A percentile compares a stretch with the other conserved stretches of the same genome.
These are phyloP conservation scores for Drosophila ficusphila DNA, from an alignment of 1,140 invertebrate genomes.

Conservation along the genomic window DNA sequence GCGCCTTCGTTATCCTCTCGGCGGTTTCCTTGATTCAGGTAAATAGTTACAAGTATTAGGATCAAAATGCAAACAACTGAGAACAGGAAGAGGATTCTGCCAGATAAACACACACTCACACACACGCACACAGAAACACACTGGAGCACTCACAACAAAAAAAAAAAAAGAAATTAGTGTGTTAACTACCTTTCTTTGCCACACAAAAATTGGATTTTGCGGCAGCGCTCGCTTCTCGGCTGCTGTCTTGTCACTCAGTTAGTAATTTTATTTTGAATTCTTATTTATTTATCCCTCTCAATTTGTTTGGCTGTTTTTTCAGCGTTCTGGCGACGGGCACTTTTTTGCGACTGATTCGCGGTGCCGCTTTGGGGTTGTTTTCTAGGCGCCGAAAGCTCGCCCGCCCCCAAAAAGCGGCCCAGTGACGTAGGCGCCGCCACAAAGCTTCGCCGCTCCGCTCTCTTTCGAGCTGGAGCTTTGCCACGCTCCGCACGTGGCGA, in stretches of 20 bases:
- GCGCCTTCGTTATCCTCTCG: slow-evolving; percentile 13
- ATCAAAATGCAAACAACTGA: slow-evolving; percentile 26
- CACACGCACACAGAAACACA: not conserved
- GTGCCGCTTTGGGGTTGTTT: slow-evolving; percentile 79
- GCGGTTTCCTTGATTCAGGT: slow-evolving; percentile 24
- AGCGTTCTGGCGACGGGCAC: slow-evolving; percentile 77
- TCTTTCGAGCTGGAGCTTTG: slow-evolving; percentile 30
- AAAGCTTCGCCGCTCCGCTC: slow-evolving; percentile 22
- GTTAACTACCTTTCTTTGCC: slow-evolving; percentile 3
- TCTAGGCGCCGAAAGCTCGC: slow-evolving; percentile 72
- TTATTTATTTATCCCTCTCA: slow-evolving; percentile 30
- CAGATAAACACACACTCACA: slow-evolving; percentile 10
- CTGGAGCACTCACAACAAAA: slow-evolving; percentile 14
- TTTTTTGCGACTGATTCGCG: slow-evolving; percentile 82
- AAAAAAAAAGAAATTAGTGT: slow-evolving; percentile 7
- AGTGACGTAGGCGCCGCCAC: slow-evolving; percentile 52
- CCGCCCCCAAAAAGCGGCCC: slow-evolving; percentile 38
- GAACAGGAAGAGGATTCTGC: slow-evolving; percentile 2
- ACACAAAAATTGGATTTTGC: not conserved
- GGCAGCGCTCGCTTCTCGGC: slow-evolving; percentile 4
- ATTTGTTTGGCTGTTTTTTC: slow-evolving; percentile 46
- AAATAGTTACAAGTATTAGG: slow-evolving; percentile 29
- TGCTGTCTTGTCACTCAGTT: not conserved
- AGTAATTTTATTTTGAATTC: slow-evolving; percentile 15
- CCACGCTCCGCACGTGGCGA: slow-evolving; percentile 32